Conservation (phyloP, 2,888 invertebrate genomes). For the Latrodectus hesperus region DNA sequence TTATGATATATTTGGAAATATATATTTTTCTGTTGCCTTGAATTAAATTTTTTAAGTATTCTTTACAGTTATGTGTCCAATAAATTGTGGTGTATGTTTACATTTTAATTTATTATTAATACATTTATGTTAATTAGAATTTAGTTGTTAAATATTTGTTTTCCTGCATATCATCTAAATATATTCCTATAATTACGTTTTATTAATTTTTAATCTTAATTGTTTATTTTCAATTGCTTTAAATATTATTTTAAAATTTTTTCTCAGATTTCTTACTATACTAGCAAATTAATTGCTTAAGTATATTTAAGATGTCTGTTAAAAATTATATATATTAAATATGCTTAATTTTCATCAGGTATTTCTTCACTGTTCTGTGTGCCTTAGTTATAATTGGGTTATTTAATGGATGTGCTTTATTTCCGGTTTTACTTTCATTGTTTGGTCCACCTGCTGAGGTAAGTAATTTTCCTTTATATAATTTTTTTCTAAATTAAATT, state of each 20-base stretch:
- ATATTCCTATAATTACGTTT: background rate
- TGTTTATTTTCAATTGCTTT: background rate
- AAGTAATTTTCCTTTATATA: constrained; percentile 60
- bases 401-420: constrained; percentile 90
- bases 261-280: too few relatives aligned
- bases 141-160: background rate
- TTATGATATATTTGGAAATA: too few relatives aligned
- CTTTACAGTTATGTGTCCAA: too few relatives aligned
- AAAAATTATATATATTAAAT: too few relatives aligned
- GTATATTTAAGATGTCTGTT: too few relatives aligned
- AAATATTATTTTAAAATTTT: background rate
- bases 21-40: too few relatives aligned
- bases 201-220: too few relatives aligned
- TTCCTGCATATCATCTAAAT: background rate
- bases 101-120: too few relatives aligned
- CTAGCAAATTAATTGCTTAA: too few relatives aligned
- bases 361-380: constrained; percentile 89
- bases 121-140: too few relatives aligned
- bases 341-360: constrained; percentile 78
- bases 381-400: constrained; percentile 89
- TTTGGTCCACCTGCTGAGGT: constrained; percentile 92
- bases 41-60: too few relatives aligned
- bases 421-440: constrained; percentile 91
- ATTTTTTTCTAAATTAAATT: background rate
- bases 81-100: too few relatives aligned